phyloP scores from a whole-genome alignment of 2,797 vertebrate species.

The Clarias fuscus region DNA sequence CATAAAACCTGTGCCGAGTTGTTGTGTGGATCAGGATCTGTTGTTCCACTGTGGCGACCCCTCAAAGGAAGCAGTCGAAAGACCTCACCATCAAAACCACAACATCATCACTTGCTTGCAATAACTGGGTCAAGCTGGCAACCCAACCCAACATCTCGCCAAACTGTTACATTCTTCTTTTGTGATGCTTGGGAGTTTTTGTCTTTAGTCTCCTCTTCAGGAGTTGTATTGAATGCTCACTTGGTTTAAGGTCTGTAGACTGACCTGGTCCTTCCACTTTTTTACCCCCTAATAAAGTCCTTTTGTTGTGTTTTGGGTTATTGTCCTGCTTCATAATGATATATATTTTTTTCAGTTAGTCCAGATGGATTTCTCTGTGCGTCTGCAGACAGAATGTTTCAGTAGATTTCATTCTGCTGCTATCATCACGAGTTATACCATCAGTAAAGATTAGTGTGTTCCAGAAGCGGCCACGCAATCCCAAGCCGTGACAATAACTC shows the following conservation, averaged over 20 bases:
- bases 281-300: neutral
- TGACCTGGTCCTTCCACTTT: neutral
- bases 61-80: too few species aligned
- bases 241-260: neutral
- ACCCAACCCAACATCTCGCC: neutral
- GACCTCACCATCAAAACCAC: too few species aligned
- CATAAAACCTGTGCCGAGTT: too few species aligned
- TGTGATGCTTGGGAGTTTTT: neutral
- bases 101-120: neutral
- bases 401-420: neutral
- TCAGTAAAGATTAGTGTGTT: neutral
- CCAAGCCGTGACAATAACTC: neutral
- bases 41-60: too few species aligned
- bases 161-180: neutral
- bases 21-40: too few species aligned
- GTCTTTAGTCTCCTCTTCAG: neutral
- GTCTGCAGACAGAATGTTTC: neutral
- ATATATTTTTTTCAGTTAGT: neutral
- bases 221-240: neutral
- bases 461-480: neutral
- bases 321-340: neutral
- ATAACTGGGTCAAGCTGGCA: neutral
- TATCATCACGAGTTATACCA: neutral
- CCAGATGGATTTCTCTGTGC: neutral
- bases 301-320: neutral